Evolutionary conservation across 2,888 invertebrate genomes (phyloP), one percentile per base, ranked within the genome.

Genomic region (Dastarcus helophoroides): DNA sequence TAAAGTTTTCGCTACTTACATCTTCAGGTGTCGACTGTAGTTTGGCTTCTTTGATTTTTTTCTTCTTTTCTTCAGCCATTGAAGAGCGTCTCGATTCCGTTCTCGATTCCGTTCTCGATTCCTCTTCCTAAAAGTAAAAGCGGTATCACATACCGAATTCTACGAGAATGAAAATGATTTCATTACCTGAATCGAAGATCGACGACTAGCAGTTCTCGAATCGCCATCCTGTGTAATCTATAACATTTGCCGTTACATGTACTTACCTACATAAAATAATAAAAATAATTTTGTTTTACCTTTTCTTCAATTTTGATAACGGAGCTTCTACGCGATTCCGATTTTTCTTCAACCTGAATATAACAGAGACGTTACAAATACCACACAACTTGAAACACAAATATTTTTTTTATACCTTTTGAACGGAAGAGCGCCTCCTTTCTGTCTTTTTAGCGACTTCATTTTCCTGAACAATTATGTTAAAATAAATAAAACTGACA

Each of bases 371-470:
- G 22, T 12, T 28, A 33, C 10, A 16, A 22, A 28, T 26, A 35
- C 28, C 33, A 41, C 9, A 35, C 33, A 38, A n/a, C n/a, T 9
- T 26, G 26, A 33, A 31, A 31, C 22, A 33, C 7, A 6, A 26
- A 13, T 15, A 14, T 14, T 15, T 4, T 26, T 19, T 24, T 23
- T 10, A 46, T 56, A 58, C 59, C 56, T 58, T 56, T 41, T 51
- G 51, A 7, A 51, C 40, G 14, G 54, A 50, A 19, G 53, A 39
- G n/a, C n/a, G n/a, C 23, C 57, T 58, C 47, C 67, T 64, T 38
- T 61, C 61, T 31, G 52, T 47, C 35, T 65, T 65, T 48, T 67
- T 67, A 71, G 73, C 50, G 69, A 65, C 56, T 73, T 70, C 33
- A 68, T 63, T n/a, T 54, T 71, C 71, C 54, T 64, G 45, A 24